Percentiles rank a stretch among this genome's conserved stretches.
phyloP scores from a whole-genome alignment of 2,797 vertebrate genomes.

The Harpagifer antarcticus region DNA sequence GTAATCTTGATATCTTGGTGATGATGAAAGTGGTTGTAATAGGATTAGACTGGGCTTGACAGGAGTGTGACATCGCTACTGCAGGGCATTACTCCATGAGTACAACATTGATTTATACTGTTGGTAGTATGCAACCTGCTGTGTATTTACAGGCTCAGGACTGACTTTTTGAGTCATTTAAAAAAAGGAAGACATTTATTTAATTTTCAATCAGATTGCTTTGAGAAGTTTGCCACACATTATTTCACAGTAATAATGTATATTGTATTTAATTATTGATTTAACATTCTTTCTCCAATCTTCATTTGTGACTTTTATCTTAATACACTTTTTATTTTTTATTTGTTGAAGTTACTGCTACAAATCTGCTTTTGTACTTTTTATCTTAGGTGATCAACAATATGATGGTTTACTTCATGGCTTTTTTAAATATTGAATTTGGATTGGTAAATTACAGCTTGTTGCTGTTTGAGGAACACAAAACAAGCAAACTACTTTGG shows the following conservation, averaged over 20 bases:
- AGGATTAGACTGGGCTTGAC: slow-evolving; percentile 78
- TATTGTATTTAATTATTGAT: not conserved
- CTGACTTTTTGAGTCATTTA: not conserved
- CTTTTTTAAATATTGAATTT: too few relatives aligned
- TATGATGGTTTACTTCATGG: not conserved
- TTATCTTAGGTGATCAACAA: not conserved
- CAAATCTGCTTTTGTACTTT: not conserved
- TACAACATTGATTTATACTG: slow-evolving; percentile 36
- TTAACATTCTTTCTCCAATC: not conserved
- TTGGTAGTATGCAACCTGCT: slow-evolving; percentile 17
- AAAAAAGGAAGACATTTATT: not conserved
- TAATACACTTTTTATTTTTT: not conserved
- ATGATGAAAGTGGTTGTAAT: slow-evolving; percentile 84
- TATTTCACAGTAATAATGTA: not conserved
- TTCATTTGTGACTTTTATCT: not conserved
- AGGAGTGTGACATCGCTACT: slow-evolving; percentile 65
- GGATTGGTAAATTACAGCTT: too few relatives aligned
- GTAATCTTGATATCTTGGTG: slow-evolving; percentile 77
- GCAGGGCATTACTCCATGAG: slow-evolving; percentile 54
- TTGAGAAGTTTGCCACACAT: not conserved
- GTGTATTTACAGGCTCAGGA: not conserved
- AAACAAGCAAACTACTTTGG: too few relatives aligned
- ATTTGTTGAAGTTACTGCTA: not conserved
- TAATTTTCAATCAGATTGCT: not conserved
- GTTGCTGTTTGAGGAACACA: too few relatives aligned